phyloP scores from a whole-genome alignment of 2,113 vertebrate species.

The Centrocercus urophasianus region DNA sequence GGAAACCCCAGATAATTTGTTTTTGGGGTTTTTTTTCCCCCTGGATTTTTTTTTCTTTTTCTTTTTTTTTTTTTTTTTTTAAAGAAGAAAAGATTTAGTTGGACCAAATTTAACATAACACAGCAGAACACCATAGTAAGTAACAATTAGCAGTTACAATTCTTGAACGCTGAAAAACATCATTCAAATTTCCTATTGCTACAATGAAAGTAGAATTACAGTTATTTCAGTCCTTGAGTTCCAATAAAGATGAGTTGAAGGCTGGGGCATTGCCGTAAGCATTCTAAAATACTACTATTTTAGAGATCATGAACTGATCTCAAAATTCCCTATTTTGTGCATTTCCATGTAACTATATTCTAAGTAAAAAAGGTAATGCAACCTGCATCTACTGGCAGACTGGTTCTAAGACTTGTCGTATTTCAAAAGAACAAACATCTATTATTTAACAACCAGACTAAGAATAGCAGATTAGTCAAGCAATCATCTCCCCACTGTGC shows the following conservation, averaged over 20 bases:
- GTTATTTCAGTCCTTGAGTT: not conserved
- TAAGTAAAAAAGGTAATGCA: not conserved
- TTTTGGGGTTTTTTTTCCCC: not conserved
- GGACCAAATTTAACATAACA: not conserved
- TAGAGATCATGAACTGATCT: not conserved
- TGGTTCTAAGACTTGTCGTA: constrained; percentile 11
- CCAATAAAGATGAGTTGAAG: not conserved
- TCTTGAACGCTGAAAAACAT: not conserved
- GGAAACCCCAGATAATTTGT: not conserved
- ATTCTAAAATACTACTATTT: not conserved
- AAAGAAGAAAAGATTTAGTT: not conserved
- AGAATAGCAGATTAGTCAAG: constrained; percentile 43
- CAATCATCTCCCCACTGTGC: not conserved
- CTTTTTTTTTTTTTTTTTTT: not conserved
- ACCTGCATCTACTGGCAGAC: not conserved
- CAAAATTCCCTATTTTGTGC: not conserved
- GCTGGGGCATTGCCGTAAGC: not conserved
- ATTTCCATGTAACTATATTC: not conserved
- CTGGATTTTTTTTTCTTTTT: not conserved
- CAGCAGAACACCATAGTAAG: not conserved
- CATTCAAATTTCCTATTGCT: not conserved
- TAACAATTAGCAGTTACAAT: not conserved
- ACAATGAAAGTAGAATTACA: not conserved
- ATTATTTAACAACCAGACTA: constrained; percentile 52
- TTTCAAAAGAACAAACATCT: constrained; percentile 47